Base-by-base conservation (phyloP, 2,888 invertebrate species). In the Panorpa germanica region DNA sequence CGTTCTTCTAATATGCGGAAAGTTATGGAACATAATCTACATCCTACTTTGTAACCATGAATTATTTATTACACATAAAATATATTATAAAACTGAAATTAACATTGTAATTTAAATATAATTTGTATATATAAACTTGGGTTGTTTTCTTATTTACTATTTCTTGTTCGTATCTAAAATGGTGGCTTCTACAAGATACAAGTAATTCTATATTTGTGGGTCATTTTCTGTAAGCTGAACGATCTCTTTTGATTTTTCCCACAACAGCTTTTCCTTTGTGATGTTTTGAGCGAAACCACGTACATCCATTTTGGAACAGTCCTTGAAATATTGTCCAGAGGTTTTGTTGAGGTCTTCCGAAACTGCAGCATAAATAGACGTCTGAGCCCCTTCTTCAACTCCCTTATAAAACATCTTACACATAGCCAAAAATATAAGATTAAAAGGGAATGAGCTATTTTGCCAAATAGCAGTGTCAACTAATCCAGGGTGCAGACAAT, bases 191-290 rank as follows among this genome's bases (percentile, higher is more conserved):
- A n/a, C n/a, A n/a, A n/a, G n/a, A n/a, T n/a, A n/a, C n/a, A n/a
- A n/a, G n/a, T n/a, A n/a, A n/a, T n/a, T n/a, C n/a, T n/a, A n/a
- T n/a, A 5, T 14, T 19, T 19, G 20, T 19, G 20, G 7, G 9
- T 19, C 20, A 8, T 19, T 9, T 8, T 7, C 7, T 19, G 7
- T 21, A 9, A 32, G 19, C 12, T 28, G 22, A 8, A 20, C 27
- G 10, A 32, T 32, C 22, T 32, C 28, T 13, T 17, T 12, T 9
- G 32, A 32, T 24, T 28, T 28, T 13, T 32, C 28, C 32, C 32
- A 32, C n/a, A 32, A 32, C 3, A 17, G 27, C 19, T 13, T 15
- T 14, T 28, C 28, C 12, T 16, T 24, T 3, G 5, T 6, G 12
- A 17, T 15, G 18, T 32, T 16, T 12, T 27, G 15, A 3, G 23